Percentiles rank a stretch among this genome's conserved stretches.
Evolutionary conservation across 2,888 invertebrate species (phyloP).

Genomic region (Hirudinaria manillensis): DNA sequence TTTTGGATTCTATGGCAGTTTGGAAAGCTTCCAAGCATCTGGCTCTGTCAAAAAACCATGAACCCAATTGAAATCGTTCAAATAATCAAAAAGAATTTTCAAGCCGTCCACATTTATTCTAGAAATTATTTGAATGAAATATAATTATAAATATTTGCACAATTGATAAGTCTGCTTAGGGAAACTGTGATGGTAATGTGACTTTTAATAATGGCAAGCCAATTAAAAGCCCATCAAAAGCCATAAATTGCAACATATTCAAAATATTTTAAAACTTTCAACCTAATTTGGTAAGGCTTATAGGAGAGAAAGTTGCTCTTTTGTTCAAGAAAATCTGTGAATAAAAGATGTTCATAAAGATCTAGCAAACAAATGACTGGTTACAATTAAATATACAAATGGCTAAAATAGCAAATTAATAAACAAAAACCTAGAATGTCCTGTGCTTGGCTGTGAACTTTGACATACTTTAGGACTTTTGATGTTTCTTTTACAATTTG

Average conservation of each 20-base stretch:
- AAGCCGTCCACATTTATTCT: background rate
- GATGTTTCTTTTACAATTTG: conserved; percentile 78
- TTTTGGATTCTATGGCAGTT: conserved; percentile 77
- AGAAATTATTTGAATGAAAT: background rate
- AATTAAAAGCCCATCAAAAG: background rate
- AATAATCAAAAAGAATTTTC: background rate
- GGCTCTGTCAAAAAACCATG: conserved; percentile 54
- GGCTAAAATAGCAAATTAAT: background rate
- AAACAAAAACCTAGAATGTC: conserved; percentile 69
- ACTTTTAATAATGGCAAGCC: background rate
- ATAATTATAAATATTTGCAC: background rate
- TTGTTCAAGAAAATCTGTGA: conserved; percentile 25
- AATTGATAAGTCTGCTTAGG: background rate
- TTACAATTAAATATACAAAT: background rate
- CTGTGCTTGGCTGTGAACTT: conserved; percentile 74
- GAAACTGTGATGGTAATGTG: background rate
- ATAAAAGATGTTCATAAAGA: background rate
- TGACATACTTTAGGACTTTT: conserved; percentile 66
- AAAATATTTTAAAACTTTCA: background rate
- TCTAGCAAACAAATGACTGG: background rate
- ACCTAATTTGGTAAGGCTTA: conserved; percentile 28
- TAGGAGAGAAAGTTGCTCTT: conserved; percentile 27
- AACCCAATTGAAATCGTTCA: background rate
- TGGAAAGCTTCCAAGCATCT: conserved; percentile 75
- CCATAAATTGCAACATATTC: background rate